Base-by-base conservation (phyloP, 2,797 vertebrate species). In the Galaxias olidus region DNA sequence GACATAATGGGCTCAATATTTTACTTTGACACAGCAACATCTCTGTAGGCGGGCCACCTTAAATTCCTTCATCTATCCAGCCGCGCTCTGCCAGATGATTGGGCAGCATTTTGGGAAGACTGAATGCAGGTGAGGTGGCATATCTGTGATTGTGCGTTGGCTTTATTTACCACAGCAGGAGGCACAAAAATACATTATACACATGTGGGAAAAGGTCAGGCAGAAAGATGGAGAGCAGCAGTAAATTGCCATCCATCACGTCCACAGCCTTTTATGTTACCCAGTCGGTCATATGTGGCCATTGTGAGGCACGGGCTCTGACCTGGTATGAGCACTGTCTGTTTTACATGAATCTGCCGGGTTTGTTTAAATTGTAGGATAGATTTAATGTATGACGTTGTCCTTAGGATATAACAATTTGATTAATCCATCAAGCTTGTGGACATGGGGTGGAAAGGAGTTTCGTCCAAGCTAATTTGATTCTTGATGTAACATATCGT, bases 191-290 rank as follows among this genome's bases (percentile, higher is more conserved):
- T 82, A 83, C 82, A 87, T 82, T 81, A 74, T 83, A 83, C 79
- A 87, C 86, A 88, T 84, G 84, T 88, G 83, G 76, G 90, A 83
- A 92, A 92, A 92, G 91, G 92, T 92, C 90, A 91, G 69, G 13
- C 71, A 81, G 83, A 87, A 87, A 91, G 88, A 92, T 89, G 84
- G 88, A 87, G 83, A 87, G 80, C 80, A 68, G 69, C 47, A 13
- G 79, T 80, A 90, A 90, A 92, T 89, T 87, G 86, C 86, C 84
- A 90, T 85, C 85, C 66, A 65, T 83, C 81, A 82, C 75, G 82
- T 88, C 88, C 84, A 86, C 65, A 74, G 64, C 81, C 77, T 86
- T 81, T 75, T 65, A 74, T 68, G 76, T 83, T 76, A 73, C 68
- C 63, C 69, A 73, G 73, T 79, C 66, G 78, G 81, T 68, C 75